Percentiles rank a stretch among this genome's conserved stretches.
phyloP scores from a whole-genome alignment of 1,140 invertebrate species.

The Papilio xuthus region DNA sequence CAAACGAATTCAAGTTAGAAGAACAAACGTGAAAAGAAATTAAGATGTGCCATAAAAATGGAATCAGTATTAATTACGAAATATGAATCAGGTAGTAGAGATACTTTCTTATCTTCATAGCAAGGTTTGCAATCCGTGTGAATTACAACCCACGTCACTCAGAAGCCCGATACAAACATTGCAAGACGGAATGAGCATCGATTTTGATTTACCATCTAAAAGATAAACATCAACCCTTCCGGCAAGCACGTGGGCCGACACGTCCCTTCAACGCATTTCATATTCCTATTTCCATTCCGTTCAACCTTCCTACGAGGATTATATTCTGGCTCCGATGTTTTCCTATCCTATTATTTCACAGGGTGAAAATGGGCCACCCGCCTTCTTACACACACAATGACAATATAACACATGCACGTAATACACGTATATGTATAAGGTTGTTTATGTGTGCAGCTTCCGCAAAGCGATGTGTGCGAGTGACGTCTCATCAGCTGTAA shows the following conservation, averaged over 20 bases:
- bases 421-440: constrained; percentile 40
- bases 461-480: constrained; percentile 52
- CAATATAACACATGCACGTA: constrained; percentile 42
- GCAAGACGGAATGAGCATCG: constrained; percentile 56
- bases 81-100: not conserved
- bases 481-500: constrained; percentile 70
- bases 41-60: not conserved
- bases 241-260: constrained; percentile 63
- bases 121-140: constrained; percentile 16
- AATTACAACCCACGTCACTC: not conserved
- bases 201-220: constrained; percentile 67
- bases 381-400: constrained; percentile 72
- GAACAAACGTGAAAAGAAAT: too few species aligned
- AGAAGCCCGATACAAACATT: constrained; percentile 25
- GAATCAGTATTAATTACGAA: not conserved
- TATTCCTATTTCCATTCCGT: constrained; percentile 78
- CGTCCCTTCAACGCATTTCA: constrained; percentile 77
- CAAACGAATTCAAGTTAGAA: too few species aligned
- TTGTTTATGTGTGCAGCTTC: constrained; percentile 51
- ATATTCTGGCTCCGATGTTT: constrained; percentile 80
- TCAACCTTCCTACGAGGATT: constrained; percentile 78
- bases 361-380: constrained; percentile 81
- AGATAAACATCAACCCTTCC: constrained; percentile 77
- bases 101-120: not conserved
- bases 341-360: constrained; percentile 81